Base-by-base conservation (phyloP, 2,113 vertebrate species). In the Festucalex cinctus region DNA sequence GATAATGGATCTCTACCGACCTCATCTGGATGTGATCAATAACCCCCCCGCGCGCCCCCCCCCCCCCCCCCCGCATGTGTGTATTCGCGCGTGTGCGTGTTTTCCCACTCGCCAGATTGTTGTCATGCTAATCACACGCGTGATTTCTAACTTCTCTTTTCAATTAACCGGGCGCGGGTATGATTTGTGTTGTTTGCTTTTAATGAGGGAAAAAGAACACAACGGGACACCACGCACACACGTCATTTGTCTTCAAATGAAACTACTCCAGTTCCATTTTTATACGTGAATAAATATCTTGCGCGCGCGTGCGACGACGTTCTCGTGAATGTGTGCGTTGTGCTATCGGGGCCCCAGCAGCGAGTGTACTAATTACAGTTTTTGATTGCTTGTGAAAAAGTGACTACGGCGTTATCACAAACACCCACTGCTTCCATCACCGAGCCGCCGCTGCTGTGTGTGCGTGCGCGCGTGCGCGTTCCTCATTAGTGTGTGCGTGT, bases 281-380 rank as follows among this genome's bases (percentile, higher is more conserved):
- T 20, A 46, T 46, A 14, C 6, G 43, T 17, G 16, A 17, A 46
- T 32, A 32, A 32, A 32, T 32, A 32, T 32, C 28, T 32, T 32
- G 28, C n/a, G n/a, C n/a, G n/a, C n/a, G n/a, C n/a, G n/a, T 32
- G 28, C 28, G 28, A 2, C 4, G 28, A 32, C 4, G 28, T 32
- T 32, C 28, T 32, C 4, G 28, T 32, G 28, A 44, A 44, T 5
- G 5, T 68, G 49, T 51, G 44, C 69, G 66, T 46, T 51, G 56
- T 22, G 35, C 54, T 75, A 83, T 87, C 85, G 82, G 48, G 39
- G n/a, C n/a, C 9, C 68, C 76, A 75, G 67, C 57, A 24, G 72
- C 63, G 80, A 69, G 60, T 72, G 75, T 43, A 62, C 83, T 89
- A 84, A 89, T 89, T 87, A 85, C 79, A 69, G 37, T 75, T 72